Conservation (phyloP, 2,113 vertebrate species). For the Cnemophilus loriae region DNA sequence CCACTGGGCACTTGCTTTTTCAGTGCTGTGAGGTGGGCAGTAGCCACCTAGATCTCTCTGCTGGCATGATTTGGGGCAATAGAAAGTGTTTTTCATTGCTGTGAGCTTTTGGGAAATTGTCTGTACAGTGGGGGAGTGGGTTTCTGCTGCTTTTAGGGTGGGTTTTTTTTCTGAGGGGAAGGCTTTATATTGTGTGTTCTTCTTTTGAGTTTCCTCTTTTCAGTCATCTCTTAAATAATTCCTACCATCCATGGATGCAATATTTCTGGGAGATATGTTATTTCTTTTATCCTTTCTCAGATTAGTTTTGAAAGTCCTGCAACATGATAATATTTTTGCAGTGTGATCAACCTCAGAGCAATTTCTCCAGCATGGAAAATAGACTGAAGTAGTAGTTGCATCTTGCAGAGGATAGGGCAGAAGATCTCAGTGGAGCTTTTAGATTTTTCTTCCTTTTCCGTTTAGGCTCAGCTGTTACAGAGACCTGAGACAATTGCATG, state of each 20-base stretch:
- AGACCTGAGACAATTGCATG: slow-evolving; percentile 56
- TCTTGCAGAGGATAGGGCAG: background rate
- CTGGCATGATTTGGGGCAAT: slow-evolving; percentile 63
- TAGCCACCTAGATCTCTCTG: slow-evolving; percentile 61
- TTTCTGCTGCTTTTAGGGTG: background rate
- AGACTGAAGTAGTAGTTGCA: background rate
- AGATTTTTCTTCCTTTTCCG: slow-evolving; percentile 5
- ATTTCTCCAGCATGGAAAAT: background rate
- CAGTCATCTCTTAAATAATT: slow-evolving; percentile 73
- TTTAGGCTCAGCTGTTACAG: slow-evolving; percentile 62
- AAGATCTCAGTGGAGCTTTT: slow-evolving; percentile 26
- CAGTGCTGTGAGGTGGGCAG: slow-evolving; percentile 50
- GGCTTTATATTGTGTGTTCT: slow-evolving; percentile 37
- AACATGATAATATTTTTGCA: background rate
- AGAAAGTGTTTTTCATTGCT: slow-evolving; percentile 73
- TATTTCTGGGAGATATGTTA: slow-evolving; percentile 56
- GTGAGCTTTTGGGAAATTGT: slow-evolving; percentile 64
- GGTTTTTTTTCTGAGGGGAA: background rate
- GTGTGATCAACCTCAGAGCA: background rate
- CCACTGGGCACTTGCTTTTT: slow-evolving; percentile 37
- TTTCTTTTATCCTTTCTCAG: slow-evolving; percentile 42
- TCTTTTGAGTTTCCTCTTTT: slow-evolving; percentile 68
- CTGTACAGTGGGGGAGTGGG: background rate
- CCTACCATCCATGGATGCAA: slow-evolving; percentile 47
- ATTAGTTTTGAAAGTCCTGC: background rate